Evolutionary conservation across 2,888 invertebrate species (phyloP), one percentile per base, ranked within the genome.

Genomic region (Brenthis hecate): DNA sequence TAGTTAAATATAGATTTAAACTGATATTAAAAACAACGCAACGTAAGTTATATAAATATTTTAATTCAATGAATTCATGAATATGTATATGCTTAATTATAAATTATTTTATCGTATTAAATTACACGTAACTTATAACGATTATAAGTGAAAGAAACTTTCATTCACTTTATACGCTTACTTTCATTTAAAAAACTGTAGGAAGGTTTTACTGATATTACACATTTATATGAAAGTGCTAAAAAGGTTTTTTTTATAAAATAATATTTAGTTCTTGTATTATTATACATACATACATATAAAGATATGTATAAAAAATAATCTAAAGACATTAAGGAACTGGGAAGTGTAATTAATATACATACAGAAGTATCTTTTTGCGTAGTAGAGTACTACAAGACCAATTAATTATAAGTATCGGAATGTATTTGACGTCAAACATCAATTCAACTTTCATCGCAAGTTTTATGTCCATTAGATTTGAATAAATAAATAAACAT

Each of bases 181-280:
- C 66, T 67, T 62, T 62, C 62, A 60, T 60, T 50, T 32, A 65
- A 66, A 61, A 60, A 53, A 14, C 19, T 4, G 66, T 66, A 56
- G 66, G 62, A 62, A 67, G 66, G 62, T 62, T 54, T 54, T 51
- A 19, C 53, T 62, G 16, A 8, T 53, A 62, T 19, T 11, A 53
- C 53, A 62, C 62, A 23, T 28, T 62, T 53, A 6, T 51, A 62
- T 43, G 51, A 43, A 51, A 60, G 60, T 60, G 28, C 60, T 50
- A 60, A 60, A 50, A 60, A 6, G 32, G 28, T 16, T 19, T 28
- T 60, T 60, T 58, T 28, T 48, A 11, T 28, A 60, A 60, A 6
- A 50, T 60, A 47, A 60, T 43, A 11, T 8, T 2, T 11, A 11
- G 11, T 43, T 11, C 11, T 43, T 43, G 11, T 43, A 43, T 43